Conservation (phyloP, 2,113 vertebrate genomes). For the Limanda limanda region DNA sequence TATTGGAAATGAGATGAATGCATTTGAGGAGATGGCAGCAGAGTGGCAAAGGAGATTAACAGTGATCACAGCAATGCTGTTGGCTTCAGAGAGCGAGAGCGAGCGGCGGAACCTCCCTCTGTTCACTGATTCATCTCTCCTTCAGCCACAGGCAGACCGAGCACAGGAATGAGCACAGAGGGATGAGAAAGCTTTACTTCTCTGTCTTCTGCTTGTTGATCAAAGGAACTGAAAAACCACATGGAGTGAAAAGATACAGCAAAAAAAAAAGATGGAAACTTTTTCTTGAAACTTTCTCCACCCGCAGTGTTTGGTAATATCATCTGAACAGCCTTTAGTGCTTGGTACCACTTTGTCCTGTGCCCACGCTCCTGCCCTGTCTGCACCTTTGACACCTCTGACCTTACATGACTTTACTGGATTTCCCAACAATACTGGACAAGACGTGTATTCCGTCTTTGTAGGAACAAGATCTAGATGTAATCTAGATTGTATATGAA, state of each 20-base stretch:
- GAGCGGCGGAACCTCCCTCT: conserved; percentile 69
- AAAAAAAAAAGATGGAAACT: conserved; percentile 38
- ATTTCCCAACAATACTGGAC: too few relatives aligned
- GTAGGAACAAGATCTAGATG: neutral
- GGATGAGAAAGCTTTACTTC: conserved; percentile 71
- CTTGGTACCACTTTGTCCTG: neutral
- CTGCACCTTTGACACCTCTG: conserved; percentile 7
- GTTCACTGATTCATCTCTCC: conserved; percentile 70
- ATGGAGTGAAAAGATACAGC: conserved; percentile 39
- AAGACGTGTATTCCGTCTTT: neutral
- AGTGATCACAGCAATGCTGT: conserved; percentile 76
- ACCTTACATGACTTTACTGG: too few relatives aligned
- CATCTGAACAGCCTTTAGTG: conserved; percentile 3
- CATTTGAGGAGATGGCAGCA: conserved; percentile 74
- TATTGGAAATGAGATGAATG: conserved; percentile 75
- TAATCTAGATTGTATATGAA: neutral
- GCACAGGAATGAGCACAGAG: conserved; percentile 65
- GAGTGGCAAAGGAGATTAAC: conserved; percentile 79
- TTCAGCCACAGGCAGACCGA: conserved; percentile 62
- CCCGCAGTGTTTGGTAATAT: conserved; percentile 28
- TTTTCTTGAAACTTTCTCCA: conserved; percentile 60
- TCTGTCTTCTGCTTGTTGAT: conserved; percentile 73
- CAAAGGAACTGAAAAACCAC: conserved; percentile 64
- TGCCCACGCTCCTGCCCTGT: neutral
- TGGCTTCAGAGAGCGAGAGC: conserved; percentile 68